A percentile compares a stretch with the other conserved stretches of the same genome.
Evolutionary conservation across 2,888 invertebrate genomes (phyloP).

Genomic region (Lamproptera curius): DNA sequence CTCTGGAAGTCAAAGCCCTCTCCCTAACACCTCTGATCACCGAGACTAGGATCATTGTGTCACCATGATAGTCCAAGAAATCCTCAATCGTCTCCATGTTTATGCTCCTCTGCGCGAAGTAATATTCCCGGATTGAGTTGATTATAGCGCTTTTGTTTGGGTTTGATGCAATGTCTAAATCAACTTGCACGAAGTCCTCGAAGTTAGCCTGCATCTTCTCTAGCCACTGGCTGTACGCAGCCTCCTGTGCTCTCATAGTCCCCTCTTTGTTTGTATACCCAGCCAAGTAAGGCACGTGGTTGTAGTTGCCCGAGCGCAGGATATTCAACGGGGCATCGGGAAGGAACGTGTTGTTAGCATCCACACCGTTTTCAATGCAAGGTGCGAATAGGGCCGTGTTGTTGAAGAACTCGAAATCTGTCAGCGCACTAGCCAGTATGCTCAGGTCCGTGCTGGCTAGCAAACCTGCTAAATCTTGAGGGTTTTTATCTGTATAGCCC

Average conservation of each 20-base stretch:
- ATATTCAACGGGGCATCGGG: slow-evolving; percentile 50
- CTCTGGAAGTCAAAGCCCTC: slow-evolving; percentile 45
- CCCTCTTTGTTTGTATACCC: slow-evolving; percentile 60
- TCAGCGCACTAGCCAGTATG: slow-evolving; percentile 39
- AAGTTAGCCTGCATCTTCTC: slow-evolving; percentile 54
- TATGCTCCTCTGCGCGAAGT: slow-evolving; percentile 44
- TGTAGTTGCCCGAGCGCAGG: slow-evolving; percentile 48
- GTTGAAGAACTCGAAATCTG: slow-evolving; percentile 46
- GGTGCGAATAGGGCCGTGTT: slow-evolving; percentile 63
- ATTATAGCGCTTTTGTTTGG: slow-evolving; percentile 35
- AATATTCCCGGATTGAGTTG: slow-evolving; percentile 43
- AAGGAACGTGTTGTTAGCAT: slow-evolving; percentile 44
- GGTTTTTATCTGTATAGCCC: slow-evolving; percentile 41
- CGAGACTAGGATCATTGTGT: slow-evolving; percentile 50
- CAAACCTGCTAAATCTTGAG: slow-evolving; percentile 41
- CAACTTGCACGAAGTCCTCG: slow-evolving; percentile 52
- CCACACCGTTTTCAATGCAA: slow-evolving; percentile 52
- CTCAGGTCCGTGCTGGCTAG: slow-evolving; percentile 39
- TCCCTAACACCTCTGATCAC: slow-evolving; percentile 49
- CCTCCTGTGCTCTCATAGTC: slow-evolving; percentile 50
- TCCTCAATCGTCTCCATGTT: slow-evolving; percentile 52
- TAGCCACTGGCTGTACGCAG: slow-evolving; percentile 43
- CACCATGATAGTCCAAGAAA: slow-evolving; percentile 59
- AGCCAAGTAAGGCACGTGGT: slow-evolving; percentile 53
- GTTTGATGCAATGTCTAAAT: slow-evolving; percentile 39